Evolutionary conservation across 2,797 vertebrate genomes (phyloP).

Genomic region (Crocodylus rhombifer): DNA sequence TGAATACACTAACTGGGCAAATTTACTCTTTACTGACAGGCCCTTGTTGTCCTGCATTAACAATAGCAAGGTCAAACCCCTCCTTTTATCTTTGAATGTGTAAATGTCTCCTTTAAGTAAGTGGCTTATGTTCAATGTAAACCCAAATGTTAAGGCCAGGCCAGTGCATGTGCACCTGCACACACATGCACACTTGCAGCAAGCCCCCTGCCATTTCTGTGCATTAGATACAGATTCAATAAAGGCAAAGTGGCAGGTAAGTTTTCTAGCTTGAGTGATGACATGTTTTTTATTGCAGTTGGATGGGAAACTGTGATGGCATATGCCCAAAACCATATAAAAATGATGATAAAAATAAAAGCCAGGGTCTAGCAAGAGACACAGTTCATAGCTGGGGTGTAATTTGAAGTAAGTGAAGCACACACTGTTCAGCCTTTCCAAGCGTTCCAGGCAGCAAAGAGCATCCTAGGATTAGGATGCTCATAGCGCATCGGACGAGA

Average conservation of each 20-base stretch:
- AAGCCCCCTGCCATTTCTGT: constrained; percentile 38
- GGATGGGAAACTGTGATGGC: constrained; percentile 52
- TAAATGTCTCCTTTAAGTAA: constrained; percentile 7
- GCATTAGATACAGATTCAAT: constrained; percentile 53
- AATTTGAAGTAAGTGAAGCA: constrained; percentile 44
- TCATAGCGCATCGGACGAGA: not conserved
- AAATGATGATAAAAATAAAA: not conserved
- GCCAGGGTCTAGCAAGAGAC: constrained; percentile 49
- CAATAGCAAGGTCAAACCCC: not conserved
- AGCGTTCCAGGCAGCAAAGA: accelerated
- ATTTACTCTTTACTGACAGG: not conserved
- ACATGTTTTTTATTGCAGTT: constrained; percentile 64
- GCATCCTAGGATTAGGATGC: not conserved
- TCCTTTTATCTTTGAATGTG: not conserved
- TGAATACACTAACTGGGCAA: not conserved
- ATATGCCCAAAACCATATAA: constrained; percentile 57
- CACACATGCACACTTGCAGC: constrained; percentile 28
- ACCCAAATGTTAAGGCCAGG: constrained; percentile 22
- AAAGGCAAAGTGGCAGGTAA: constrained; percentile 66
- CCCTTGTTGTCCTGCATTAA: not conserved
- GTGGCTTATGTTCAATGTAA: constrained; percentile 18
- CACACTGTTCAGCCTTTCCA: not conserved
- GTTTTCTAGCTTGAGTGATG: constrained; percentile 59
- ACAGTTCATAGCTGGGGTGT: constrained; percentile 44
- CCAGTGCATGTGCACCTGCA: not conserved